Evolutionary conservation across 2,113 vertebrate genomes (phyloP).

Genomic region (Semnornis frantzii): DNA sequence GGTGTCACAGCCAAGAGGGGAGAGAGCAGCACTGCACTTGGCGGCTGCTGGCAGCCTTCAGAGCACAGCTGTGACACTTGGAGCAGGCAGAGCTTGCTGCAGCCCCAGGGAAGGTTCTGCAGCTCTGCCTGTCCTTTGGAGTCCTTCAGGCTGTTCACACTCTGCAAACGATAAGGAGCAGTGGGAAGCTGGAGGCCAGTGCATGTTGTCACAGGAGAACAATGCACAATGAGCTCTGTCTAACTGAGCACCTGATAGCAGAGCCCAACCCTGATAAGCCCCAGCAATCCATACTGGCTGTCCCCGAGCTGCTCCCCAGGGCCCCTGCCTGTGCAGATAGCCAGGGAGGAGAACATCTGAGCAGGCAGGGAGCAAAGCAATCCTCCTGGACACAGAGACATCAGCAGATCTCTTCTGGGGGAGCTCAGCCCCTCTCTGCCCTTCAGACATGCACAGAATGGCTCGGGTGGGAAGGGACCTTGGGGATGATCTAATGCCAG

Average conservation of each 20-base stretch:
- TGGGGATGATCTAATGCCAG: no score
- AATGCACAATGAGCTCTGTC: slow-evolving; percentile 59
- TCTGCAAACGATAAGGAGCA: slow-evolving; percentile 56
- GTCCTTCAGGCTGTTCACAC: slow-evolving; percentile 62
- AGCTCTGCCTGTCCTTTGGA: slow-evolving; percentile 63
- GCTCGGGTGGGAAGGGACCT: no score
- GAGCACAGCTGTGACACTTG: slow-evolving; percentile 57
- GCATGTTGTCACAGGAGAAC: slow-evolving; percentile 61
- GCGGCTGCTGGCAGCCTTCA: slow-evolving; percentile 62
- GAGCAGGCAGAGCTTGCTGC: slow-evolving; percentile 56
- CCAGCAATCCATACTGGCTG: slow-evolving; percentile 1
- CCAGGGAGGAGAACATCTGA: not conserved
- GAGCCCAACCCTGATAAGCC: slow-evolving; percentile 19
- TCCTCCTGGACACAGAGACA: slow-evolving; percentile 55
- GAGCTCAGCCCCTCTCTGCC: not conserved
- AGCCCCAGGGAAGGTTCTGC: slow-evolving; percentile 67
- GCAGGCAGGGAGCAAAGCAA: slow-evolving; percentile 36
- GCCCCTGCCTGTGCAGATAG: slow-evolving; percentile 55
- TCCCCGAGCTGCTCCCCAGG: not conserved
- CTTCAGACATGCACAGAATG: no score
- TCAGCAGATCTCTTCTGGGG: slow-evolving; percentile 33
- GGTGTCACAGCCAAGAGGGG: slow-evolving; percentile 49
- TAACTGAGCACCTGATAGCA: slow-evolving; percentile 63
- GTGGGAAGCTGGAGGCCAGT: slow-evolving; percentile 30
- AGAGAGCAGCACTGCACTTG: slow-evolving; percentile 53